A percentile compares a stretch with the other conserved stretches of the same genome.
phyloP scores from a whole-genome alignment of 1,140 invertebrate genomes.

The Cotesia chilonis region DNA sequence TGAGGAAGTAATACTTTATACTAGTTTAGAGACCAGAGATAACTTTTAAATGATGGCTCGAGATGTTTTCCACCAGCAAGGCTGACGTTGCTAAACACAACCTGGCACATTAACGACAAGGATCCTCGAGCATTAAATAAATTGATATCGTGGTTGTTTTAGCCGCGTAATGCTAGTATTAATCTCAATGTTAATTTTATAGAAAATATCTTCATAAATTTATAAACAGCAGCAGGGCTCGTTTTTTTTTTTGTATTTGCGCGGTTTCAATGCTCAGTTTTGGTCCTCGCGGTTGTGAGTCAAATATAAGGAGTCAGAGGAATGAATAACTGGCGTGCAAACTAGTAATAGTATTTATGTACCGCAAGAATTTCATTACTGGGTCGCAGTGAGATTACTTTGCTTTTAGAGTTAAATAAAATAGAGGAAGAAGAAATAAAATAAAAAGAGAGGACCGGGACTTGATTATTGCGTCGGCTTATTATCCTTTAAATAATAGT shows the following conservation, averaged over 20 bases:
- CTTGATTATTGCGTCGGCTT: background rate
- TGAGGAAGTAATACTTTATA: too few species aligned
- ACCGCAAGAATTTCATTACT: constrained; percentile 27
- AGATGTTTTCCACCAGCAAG: background rate
- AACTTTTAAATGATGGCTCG: background rate
- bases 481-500: constrained; percentile 28
- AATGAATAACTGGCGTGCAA: too few species aligned
- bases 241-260: too few species aligned
- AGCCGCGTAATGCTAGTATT: background rate
- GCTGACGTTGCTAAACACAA: background rate
- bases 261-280: too few species aligned
- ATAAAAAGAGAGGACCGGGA: background rate
- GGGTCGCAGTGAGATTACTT: constrained; percentile 17
- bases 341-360: too few species aligned
- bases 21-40: background rate
- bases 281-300: too few species aligned
- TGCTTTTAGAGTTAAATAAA: constrained; percentile 8
- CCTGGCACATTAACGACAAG: background rate
- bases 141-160: constrained; percentile 13
- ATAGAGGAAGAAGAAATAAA: background rate
- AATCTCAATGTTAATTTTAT: background rate
- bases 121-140: constrained; percentile 18
- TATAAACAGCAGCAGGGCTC: background rate
- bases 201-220: background rate
- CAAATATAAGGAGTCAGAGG: too few species aligned